Base-by-base conservation (phyloP, 2,113 vertebrate genomes). In the Tiliqua scincoides region DNA sequence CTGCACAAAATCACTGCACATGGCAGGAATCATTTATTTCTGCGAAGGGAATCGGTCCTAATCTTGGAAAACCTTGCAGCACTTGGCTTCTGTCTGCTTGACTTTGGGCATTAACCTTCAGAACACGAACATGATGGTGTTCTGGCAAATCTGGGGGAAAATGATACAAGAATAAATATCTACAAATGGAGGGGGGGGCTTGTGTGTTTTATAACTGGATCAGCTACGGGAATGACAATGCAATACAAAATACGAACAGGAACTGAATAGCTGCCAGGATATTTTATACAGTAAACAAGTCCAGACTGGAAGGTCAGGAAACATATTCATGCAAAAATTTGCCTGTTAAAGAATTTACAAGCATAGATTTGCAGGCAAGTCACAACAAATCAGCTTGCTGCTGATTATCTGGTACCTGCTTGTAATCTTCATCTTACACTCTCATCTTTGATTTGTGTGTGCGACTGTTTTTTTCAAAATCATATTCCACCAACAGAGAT, bases 71-170 rank as follows among this genome's bases (percentile, higher is more conserved):
- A 96, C 95, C 96, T 96, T 94, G 96, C 96, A 96, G 96, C 95
- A 93, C 95, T 96, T 96, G 95, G 96, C 96, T 97, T 96, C 96
- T 96, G 95, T 94, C 96, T 96, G 95, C 94, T 95, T 97, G 96
- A 96, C 97, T 97, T 97, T 97, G 95, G 96, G 94, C 90, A 97
- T 97, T 97, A 97, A 97, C 96, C 97, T 97, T 97, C 96, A 97
- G 95, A 96, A 96, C 95, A 96, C 94, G 95, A 96, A 96, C 93
- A 94, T 90, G 92, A 95, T 72, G 65, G 91, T 89, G 81, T 94
- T 96, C 93, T 92, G 85, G 95, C 86, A 96, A 96, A 97, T 94
- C 90, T 95, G 81, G 57, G 90, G 82, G 83, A 95, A 95, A 95
- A 85, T 85, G 91, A 95, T 94, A 94, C 35, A 68, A 32, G 89